These are phyloP conservation scores for Tachysurus vachellii DNA, from an alignment of 2,113 vertebrate genomes.

Conservation along the genomic window DNA sequence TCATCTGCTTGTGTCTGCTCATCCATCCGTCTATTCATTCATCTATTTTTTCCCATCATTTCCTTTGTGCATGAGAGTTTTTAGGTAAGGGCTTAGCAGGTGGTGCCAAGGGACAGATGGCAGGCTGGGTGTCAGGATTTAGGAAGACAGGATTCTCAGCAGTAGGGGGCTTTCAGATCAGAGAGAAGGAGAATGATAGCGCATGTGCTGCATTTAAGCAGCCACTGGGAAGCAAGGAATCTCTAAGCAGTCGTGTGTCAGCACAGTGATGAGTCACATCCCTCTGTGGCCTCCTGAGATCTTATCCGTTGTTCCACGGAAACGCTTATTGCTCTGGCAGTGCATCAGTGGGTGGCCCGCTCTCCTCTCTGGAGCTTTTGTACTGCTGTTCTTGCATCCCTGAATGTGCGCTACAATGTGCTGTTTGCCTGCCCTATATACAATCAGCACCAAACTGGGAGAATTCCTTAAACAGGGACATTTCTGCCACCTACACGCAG, in stretches of 20 bases:
- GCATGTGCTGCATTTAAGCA: conserved; percentile 46
- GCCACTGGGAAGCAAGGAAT: conserved; percentile 24
- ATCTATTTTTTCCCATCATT: conserved; percentile 15
- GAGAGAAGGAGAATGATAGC: conserved; percentile 3
- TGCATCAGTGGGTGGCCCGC: conserved; percentile 17
- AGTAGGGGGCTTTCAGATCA: conserved; percentile 18
- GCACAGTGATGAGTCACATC: conserved; percentile 44
- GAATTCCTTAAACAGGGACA: conserved; percentile 29
- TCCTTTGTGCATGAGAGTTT: conserved; percentile 11
- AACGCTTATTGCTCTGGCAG: conserved; percentile 19
- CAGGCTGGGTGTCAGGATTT: conserved; percentile 21
- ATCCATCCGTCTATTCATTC: conserved; percentile 24
- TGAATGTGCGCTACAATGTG: neutral
- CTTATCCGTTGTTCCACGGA: conserved; percentile 6
- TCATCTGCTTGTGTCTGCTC: neutral
- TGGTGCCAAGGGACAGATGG: conserved; percentile 50
- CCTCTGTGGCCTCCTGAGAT: conserved; percentile 9
- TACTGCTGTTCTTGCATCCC: conserved; percentile 4
- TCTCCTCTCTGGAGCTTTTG: conserved; percentile 16
- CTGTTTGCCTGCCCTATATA: conserved; percentile 36
- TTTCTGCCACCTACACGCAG: conserved; percentile 33
- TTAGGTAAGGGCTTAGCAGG: conserved; percentile 45
- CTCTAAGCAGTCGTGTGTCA: conserved; percentile 23
- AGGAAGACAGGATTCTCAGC: conserved; percentile 14
- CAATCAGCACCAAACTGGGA: conserved; percentile 36